Conservation (phyloP, 2,113 vertebrate genomes). For the Apteryx mantelli region DNA sequence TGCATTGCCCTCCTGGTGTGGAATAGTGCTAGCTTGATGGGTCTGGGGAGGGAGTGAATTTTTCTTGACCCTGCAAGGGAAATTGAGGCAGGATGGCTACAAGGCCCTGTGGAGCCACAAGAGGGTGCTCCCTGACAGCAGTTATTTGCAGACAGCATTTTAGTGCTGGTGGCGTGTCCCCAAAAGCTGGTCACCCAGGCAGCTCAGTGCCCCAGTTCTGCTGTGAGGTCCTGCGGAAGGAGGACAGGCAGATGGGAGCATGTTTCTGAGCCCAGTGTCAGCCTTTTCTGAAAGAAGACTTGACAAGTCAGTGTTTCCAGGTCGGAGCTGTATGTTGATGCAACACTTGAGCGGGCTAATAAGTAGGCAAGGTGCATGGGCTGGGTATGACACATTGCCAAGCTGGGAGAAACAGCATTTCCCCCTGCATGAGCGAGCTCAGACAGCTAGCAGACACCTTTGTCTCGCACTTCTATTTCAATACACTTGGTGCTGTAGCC, state of each 20-base stretch:
- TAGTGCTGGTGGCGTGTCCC: background rate
- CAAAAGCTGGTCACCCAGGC: background rate
- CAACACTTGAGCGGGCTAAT: background rate
- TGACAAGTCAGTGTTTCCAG: background rate
- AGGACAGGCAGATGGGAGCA: background rate
- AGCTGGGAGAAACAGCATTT: background rate
- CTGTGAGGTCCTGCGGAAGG: background rate
- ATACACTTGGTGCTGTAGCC: background rate
- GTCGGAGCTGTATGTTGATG: background rate
- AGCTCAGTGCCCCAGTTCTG: background rate
- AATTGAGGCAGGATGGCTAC: too few relatives aligned
- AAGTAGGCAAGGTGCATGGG: rapidly evolving
- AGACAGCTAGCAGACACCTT: background rate
- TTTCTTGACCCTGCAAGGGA: too few relatives aligned
- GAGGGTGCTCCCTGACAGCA: too few relatives aligned
- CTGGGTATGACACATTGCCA: rapidly evolving
- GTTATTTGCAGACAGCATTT: too few relatives aligned
- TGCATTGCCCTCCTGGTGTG: too few relatives aligned
- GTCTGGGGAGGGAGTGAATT: too few relatives aligned
- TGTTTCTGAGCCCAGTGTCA: background rate
- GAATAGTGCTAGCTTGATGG: too few relatives aligned
- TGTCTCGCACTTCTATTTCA: background rate
- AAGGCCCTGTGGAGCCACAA: too few relatives aligned
- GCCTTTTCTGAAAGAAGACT: background rate
- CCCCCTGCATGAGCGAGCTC: rapidly evolving